Evolutionary conservation across 2,113 vertebrate genomes (phyloP).

Genomic region (Garra rufa): DNA sequence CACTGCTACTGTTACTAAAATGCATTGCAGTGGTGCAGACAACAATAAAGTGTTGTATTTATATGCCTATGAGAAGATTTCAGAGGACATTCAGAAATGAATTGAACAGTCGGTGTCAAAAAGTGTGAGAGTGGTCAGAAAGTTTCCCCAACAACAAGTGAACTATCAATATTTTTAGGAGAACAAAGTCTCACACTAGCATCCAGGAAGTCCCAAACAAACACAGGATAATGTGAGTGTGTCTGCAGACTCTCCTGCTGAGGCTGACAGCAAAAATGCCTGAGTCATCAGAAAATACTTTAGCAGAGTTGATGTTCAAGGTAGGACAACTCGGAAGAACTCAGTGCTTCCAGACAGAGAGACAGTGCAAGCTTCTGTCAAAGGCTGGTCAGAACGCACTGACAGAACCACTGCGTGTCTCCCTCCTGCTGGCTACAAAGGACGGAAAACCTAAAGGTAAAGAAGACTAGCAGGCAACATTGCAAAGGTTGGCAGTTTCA

Average conservation of each 20-base stretch:
- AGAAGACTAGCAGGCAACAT: neutral
- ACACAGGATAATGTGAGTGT: slow-evolving; percentile 34
- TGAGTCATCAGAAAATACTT: slow-evolving; percentile 45
- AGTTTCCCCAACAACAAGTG: slow-evolving; percentile 3
- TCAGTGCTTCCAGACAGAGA: slow-evolving; percentile 30
- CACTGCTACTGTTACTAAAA: neutral
- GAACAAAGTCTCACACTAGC: slow-evolving; percentile 26
- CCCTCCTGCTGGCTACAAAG: neutral
- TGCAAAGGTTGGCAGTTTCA: neutral
- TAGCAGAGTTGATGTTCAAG: neutral
- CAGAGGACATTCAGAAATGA: neutral
- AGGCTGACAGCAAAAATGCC: neutral
- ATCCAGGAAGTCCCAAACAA: slow-evolving; percentile 36
- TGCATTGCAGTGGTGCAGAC: neutral
- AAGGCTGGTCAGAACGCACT: neutral
- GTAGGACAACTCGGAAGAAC: slow-evolving; percentile 13
- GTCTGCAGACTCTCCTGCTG: slow-evolving; percentile 30
- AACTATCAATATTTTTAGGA: slow-evolving; percentile 16
- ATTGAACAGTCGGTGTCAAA: slow-evolving; percentile 7
- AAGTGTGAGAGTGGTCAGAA: neutral
- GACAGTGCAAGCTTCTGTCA: slow-evolving; percentile 11
- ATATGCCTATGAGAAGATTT: neutral
- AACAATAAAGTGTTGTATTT: neutral
- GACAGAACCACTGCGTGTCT: neutral
- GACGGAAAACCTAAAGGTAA: neutral